Evolutionary conservation across 1,140 invertebrate genomes (phyloP).

Genomic region (Cydia pomonella): DNA sequence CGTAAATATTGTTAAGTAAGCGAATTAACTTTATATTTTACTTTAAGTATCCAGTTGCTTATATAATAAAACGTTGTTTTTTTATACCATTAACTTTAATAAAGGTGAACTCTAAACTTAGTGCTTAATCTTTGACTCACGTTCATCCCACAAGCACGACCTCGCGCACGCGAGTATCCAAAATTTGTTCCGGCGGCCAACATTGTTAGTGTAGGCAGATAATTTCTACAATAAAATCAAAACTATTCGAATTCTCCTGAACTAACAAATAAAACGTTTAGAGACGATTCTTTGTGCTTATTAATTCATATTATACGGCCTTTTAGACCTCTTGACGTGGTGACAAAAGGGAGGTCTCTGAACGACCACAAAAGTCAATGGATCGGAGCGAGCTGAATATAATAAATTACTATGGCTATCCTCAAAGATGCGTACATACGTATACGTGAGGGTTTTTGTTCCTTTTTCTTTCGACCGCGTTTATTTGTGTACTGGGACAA

Average conservation of each 20-base stretch:
- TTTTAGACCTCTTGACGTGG: constrained; percentile 67
- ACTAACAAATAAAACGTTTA: constrained; percentile 71
- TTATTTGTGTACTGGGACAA: constrained; percentile 72
- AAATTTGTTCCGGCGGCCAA: constrained; percentile 68
- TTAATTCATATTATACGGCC: constrained; percentile 80
- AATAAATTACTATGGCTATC: constrained; percentile 75
- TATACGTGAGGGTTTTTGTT: constrained; percentile 67
- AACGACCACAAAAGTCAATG: constrained; percentile 72
- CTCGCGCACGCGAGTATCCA: constrained; percentile 63
- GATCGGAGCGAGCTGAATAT: constrained; percentile 67
- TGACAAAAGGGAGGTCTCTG: constrained; percentile 67
- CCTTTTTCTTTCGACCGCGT: constrained; percentile 63
- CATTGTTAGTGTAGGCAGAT: constrained; percentile 42
- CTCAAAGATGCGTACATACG: constrained; percentile 50
- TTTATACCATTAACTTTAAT: too few species aligned
- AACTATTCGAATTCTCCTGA: constrained; percentile 54
- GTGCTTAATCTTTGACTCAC: constrained; percentile 15
- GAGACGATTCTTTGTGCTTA: constrained; percentile 76
- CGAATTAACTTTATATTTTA: too few species aligned
- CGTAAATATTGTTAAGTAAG: too few species aligned
- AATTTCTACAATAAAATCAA: constrained; percentile 58
- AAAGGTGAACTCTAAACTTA: not conserved
- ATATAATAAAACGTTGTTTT: too few species aligned
- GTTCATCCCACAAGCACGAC: constrained; percentile 42
- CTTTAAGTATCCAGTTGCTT: too few species aligned